These are phyloP conservation scores for Sympetrum striolatum DNA, from an alignment of 2,888 invertebrate species.

Conservation along the genomic window DNA sequence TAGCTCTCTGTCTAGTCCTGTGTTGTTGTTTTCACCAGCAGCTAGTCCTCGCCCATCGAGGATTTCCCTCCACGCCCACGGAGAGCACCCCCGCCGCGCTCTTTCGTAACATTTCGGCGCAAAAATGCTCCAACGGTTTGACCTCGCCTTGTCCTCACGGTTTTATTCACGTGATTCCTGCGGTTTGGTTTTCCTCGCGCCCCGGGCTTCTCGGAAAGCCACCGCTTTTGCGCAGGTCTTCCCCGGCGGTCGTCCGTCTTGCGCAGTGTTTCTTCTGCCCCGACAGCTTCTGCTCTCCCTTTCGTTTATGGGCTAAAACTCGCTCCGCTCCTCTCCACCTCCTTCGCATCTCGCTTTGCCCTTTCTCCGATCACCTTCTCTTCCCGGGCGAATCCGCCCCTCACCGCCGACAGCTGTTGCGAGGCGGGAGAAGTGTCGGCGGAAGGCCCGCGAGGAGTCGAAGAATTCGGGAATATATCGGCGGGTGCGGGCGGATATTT, in stretches of 20 bases:
- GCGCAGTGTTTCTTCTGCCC: background rate
- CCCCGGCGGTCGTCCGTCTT: background rate
- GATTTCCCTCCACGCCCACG: no score
- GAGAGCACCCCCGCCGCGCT: no score
- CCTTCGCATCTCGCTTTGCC: background rate
- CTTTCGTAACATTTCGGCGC: background rate
- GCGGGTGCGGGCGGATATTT: background rate
- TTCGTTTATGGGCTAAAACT: background rate
- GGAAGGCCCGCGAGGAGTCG: background rate
- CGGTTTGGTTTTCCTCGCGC: background rate
- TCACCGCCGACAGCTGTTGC: background rate
- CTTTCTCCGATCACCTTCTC: background rate
- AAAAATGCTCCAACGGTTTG: background rate
- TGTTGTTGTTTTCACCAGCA: no score
- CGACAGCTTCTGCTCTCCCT: background rate
- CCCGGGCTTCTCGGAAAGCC: background rate
- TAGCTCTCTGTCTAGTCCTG: no score
- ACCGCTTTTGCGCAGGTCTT: background rate
- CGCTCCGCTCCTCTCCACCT: background rate
- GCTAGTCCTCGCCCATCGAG: no score
- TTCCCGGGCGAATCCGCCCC: background rate
- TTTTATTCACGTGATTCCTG: background rate
- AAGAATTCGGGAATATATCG: background rate
- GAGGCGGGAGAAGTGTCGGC: background rate
- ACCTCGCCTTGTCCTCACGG: background rate